phyloP scores from a whole-genome alignment of 2,888 invertebrate species.

The Gymnocheta viridis region DNA sequence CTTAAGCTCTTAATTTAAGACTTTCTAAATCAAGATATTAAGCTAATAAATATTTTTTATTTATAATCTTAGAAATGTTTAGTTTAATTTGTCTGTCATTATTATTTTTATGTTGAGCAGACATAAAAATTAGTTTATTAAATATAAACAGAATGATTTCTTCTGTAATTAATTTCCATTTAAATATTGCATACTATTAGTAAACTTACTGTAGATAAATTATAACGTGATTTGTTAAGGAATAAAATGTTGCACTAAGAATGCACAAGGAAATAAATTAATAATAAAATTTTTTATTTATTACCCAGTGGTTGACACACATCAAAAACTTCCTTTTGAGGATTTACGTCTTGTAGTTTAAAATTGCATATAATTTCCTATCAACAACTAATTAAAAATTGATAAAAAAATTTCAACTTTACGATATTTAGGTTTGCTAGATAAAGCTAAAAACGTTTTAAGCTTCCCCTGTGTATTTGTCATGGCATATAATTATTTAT shows the following conservation, averaged over 20 bases:
- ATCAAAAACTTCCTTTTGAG: background rate
- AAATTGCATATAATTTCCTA: background rate
- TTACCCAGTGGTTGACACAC: background rate
- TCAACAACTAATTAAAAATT: background rate
- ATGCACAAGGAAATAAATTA: background rate
- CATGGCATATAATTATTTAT: too few relatives aligned
- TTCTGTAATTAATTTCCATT: background rate
- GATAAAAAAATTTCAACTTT: background rate
- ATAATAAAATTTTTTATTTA: background rate
- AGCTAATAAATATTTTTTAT: too few relatives aligned
- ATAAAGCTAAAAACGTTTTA: background rate
- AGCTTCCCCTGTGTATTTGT: background rate
- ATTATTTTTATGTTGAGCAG: too few relatives aligned
- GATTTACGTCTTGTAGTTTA: background rate
- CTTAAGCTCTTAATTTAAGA: too few relatives aligned
- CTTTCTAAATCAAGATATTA: too few relatives aligned
- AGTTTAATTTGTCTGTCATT: too few relatives aligned
- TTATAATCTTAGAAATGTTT: too few relatives aligned
- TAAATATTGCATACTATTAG: background rate
- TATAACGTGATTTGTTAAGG: too few relatives aligned
- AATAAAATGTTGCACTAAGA: background rate
- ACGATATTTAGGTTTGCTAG: background rate
- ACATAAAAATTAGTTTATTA: too few relatives aligned
- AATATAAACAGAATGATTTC: background rate
- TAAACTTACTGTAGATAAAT: background rate